phyloP scores from a whole-genome alignment of 1,140 invertebrate genomes.

The Idris sp. region DNA sequence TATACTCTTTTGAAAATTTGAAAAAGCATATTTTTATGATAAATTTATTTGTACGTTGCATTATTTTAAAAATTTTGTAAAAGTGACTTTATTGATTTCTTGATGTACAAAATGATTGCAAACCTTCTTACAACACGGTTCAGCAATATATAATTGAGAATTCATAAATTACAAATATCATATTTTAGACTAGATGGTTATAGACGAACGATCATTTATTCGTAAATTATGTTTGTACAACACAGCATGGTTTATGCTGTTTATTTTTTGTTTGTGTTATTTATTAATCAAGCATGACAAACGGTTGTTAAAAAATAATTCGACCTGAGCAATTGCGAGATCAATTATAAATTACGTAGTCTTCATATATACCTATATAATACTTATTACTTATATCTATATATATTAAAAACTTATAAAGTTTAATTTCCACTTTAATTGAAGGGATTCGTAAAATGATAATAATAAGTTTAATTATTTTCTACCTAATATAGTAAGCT shows the following conservation, averaged over 20 bases:
- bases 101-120: neutral
- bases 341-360: constrained; percentile 10
- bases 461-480: constrained; percentile 4
- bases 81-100: too few relatives aligned
- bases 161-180: constrained; percentile 27
- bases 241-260: constrained; percentile 1
- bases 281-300: constrained; percentile 38
- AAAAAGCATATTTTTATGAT: too few relatives aligned
- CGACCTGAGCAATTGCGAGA: neutral
- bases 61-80: too few relatives aligned
- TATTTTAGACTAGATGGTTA: constrained; percentile 13
- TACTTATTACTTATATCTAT: neutral
- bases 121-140: neutral
- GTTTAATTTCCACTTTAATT: neutral
- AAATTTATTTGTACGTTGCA: too few relatives aligned
- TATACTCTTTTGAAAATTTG: too few relatives aligned
- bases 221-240: constrained; percentile 1
- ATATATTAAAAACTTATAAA: neutral
- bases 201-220: constrained; percentile 9
- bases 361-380: neutral
- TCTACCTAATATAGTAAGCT: neutral
- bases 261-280: constrained; percentile 20
- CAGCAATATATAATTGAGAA: constrained; percentile 11
- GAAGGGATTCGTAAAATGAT: neutral
- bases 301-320: constrained; percentile 12